Evolutionary conservation across 2,113 vertebrate genomes (phyloP).

Genomic region (Sceloporus undulatus): DNA sequence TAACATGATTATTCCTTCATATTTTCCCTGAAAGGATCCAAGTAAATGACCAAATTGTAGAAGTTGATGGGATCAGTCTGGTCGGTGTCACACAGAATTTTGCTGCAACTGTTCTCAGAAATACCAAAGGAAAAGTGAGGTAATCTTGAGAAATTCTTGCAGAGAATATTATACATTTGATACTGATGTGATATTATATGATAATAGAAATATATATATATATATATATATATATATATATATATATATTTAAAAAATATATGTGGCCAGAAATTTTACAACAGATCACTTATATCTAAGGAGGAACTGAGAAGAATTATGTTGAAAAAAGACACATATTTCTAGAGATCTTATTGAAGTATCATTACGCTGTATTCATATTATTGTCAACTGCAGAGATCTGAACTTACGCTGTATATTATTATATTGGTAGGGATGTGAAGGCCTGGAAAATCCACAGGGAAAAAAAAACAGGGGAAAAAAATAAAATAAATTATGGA

Average conservation of each 20-base stretch:
- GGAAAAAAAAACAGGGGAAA: no score
- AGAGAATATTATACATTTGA: slow-evolving; percentile 13
- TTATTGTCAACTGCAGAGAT: not conserved
- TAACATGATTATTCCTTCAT: slow-evolving; percentile 37
- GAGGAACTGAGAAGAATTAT: slow-evolving; percentile 5
- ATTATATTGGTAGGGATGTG: slow-evolving; percentile 9
- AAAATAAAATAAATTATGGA: no score
- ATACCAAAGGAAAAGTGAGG: slow-evolving; percentile 96
- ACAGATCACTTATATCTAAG: slow-evolving; percentile 5
- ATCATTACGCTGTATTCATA: not conserved
- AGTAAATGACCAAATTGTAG: slow-evolving; percentile 98
- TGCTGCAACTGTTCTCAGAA: slow-evolving; percentile 96
- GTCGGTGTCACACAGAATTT: slow-evolving; percentile 99
- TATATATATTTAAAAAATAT: slow-evolving; percentile 10
- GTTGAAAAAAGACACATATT: slow-evolving; percentile 11
- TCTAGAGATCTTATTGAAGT: not conserved
- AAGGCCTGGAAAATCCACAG: no score
- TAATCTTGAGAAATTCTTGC: slow-evolving; percentile 67
- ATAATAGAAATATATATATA: not conserved
- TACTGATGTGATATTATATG: slow-evolving; percentile 13
- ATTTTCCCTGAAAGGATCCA: slow-evolving; percentile 84
- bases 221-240: not conserved
- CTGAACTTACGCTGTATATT: slow-evolving; percentile 36
- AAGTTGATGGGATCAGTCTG: slow-evolving; percentile 96
- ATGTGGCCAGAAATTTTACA: no score